Evolutionary conservation across 2,113 vertebrate species (phyloP).

Genomic region (Passer domesticus): DNA sequence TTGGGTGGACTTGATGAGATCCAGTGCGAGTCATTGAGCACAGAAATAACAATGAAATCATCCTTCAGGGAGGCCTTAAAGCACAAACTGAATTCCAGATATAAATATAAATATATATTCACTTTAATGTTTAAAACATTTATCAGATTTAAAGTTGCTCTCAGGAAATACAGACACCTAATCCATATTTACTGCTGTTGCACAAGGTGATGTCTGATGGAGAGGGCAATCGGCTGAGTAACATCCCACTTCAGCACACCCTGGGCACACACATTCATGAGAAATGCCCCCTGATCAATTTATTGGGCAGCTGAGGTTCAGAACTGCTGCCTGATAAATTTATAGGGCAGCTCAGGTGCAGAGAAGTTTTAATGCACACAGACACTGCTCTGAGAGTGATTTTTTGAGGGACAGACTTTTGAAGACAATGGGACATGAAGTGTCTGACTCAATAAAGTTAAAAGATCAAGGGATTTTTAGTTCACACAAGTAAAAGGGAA

Average conservation of each 20-base stretch:
- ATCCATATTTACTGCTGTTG: neutral
- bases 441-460: fast-evolving
- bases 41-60: neutral
- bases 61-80: neutral
- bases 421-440: fast-evolving
- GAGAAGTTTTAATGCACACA: neutral
- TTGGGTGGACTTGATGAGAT: neutral
- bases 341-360: neutral
- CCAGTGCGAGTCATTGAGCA: neutral
- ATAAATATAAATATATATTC: neutral
- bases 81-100: neutral
- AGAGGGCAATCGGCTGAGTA: neutral
- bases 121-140: neutral
- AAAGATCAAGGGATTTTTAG: neutral
- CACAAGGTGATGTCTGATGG: neutral
- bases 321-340: neutral
- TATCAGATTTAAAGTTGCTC: neutral
- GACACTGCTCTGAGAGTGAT: neutral
- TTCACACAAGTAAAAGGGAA: neutral
- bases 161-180: neutral
- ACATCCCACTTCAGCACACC: neutral
- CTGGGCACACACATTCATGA: no score
- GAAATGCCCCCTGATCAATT: neutral
- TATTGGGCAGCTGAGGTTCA: neutral
- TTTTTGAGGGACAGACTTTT: neutral